Base-by-base conservation (phyloP, 2,797 vertebrate species). In the Kryptopterus vitreolus region DNA sequence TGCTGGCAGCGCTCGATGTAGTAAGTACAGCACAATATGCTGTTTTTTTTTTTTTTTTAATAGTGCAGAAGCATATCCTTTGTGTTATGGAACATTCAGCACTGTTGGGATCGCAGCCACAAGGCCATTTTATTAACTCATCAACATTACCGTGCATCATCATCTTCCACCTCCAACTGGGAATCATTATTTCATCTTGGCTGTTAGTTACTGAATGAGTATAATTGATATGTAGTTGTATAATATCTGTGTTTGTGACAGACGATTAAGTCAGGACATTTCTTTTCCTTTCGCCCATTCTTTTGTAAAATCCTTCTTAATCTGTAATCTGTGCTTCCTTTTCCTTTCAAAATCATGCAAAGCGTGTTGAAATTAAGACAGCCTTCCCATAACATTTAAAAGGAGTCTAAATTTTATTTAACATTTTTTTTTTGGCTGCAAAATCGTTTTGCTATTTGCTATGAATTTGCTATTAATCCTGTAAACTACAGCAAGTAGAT, bases 61-160 rank as follows among this genome's bases (percentile, higher is more conserved):
- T 38, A n/a, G 3, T 38, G 2, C 33, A 38, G 9, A 59, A 78
- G 48, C 59, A 22, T 35, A 55, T 71, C 38, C 38, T 8, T 26
- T 33, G 35, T 46, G 52, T 71, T 79, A 70, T 63, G 20, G 57
- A 46, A 58, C 15, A 29, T 79, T 63, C n/a, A 43, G n/a, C 78
- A 15, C 58, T 4, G 18, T n/a, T 22, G 48, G 29, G 57, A 65
- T 62, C 46, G 22, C 35, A 22, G 31, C 8, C 6, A 38, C 13
- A 16, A n/a, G 22, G 52, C 16, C 22, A 35, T 43, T 73, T 43
- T 43, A 73, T 57, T 24, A 73, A 55, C 31, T 55, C 50, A 24
- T 15, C 53, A 43, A 26, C 33, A 73, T 38, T 73, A 38, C 10
- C 16, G 22, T 8, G 9, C 33, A n/a, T 38, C 71, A 73, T 57